Evolutionary conservation across 2,797 vertebrate species (phyloP).

Genomic region (Eulemur rubriventer): DNA sequence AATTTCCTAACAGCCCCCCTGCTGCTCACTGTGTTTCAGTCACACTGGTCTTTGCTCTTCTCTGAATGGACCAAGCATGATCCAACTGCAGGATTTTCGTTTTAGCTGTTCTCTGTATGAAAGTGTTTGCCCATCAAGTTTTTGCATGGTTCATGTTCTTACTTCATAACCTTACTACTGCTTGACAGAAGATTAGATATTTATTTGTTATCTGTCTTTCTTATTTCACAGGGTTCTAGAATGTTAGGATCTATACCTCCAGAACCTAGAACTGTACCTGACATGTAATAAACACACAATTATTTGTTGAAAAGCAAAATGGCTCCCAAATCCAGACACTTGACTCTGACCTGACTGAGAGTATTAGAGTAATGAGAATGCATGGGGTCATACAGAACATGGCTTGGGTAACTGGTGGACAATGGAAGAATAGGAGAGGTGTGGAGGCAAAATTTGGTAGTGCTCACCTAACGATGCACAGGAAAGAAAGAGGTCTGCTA

Average conservation of each 20-base stretch:
- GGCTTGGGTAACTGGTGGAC: not conserved
- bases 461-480: not conserved
- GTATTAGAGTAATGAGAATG: not conserved
- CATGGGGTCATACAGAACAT: not conserved
- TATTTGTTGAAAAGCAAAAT: not conserved
- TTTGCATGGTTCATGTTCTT: not conserved
- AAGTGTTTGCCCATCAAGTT: not conserved
- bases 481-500: not conserved
- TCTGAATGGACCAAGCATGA: not conserved
- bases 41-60: not conserved
- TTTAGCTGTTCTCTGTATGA: not conserved
- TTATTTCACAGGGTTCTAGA: not conserved
- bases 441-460: not conserved
- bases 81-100: not conserved
- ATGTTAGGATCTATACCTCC: not conserved
- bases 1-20: not conserved
- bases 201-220: not conserved
- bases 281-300: not conserved
- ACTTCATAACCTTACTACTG: not conserved
- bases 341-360: not conserved
- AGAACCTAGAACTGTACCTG: not conserved
- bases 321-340: not conserved
- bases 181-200: not conserved
- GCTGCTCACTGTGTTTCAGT: not conserved
- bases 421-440: not conserved